Percentiles rank a stretch among this genome's conserved stretches.
These are phyloP conservation scores for Silurus lanzhouensis DNA, from an alignment of 2,797 vertebrate genomes.

Conservation along the genomic window DNA sequence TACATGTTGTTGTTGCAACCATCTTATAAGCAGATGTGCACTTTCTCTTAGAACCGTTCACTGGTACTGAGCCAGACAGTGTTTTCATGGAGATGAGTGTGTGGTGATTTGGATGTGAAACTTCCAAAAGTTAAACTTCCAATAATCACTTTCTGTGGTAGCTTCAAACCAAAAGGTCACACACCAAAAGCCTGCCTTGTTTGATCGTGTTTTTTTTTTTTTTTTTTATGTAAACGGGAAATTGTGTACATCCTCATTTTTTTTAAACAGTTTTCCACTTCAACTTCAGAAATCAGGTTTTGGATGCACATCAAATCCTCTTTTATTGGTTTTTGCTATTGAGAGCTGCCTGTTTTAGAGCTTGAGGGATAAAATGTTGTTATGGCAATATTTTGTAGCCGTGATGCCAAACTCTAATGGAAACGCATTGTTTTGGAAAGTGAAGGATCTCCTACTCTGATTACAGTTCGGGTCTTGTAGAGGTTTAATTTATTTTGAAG, in stretches of 20 bases:
- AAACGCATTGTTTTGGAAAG: conserved; percentile 2
- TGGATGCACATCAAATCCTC: not conserved
- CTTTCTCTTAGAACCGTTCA: not conserved
- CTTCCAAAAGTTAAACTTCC: not conserved
- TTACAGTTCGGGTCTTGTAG: not conserved
- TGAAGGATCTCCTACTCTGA: not conserved
- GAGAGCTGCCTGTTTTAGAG: not conserved
- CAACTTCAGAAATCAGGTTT: not conserved
- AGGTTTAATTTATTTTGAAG: not conserved
- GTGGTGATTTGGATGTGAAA: not conserved
- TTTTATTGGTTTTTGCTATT: not conserved
- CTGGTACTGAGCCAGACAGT: not conserved
- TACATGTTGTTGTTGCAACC: not conserved
- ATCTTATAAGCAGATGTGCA: not conserved
- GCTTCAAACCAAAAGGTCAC: not conserved
- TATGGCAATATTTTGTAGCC: not conserved
- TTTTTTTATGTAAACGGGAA: no score
- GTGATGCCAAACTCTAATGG: not conserved
- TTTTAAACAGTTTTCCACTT: not conserved
- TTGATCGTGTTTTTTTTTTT: not conserved
- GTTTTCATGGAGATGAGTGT: not conserved
- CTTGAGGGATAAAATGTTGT: not conserved
- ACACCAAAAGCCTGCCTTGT: not conserved
- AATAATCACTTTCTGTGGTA: not conserved
- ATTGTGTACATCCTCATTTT: not conserved